Evolutionary conservation across 2,113 vertebrate genomes (phyloP).

Genomic region (Gavialis gangeticus): DNA sequence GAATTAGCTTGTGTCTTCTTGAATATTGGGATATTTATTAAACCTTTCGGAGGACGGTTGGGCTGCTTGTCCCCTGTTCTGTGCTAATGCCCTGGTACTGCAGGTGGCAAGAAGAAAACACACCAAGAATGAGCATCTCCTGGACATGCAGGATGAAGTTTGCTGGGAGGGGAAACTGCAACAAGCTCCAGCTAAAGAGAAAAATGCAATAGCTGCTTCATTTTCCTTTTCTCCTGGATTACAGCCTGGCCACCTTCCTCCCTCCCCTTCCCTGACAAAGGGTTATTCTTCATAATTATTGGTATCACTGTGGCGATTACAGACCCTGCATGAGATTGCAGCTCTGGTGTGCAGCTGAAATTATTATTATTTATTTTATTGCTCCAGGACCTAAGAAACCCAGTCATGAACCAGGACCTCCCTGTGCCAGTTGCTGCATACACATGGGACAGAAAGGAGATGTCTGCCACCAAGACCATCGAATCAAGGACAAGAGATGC

Average conservation of each 20-base stretch:
- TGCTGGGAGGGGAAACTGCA: background rate
- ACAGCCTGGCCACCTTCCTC: slow-evolving; percentile 16
- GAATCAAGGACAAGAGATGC: background rate
- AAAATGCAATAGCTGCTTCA: background rate
- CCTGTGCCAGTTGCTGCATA: accelerated
- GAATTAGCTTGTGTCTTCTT: background rate
- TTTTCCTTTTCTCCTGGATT: slow-evolving; percentile 12
- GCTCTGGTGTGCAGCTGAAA: background rate
- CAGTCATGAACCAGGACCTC: background rate
- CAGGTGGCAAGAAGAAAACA: background rate
- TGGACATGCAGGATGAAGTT: accelerated
- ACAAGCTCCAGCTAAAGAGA: background rate
- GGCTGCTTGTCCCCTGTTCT: background rate
- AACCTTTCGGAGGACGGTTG: background rate
- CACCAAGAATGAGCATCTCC: background rate
- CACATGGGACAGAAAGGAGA: accelerated
- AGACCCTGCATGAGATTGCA: background rate
- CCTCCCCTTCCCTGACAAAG: background rate
- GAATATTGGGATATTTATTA: background rate
- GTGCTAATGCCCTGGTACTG: background rate
- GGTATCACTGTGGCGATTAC: slow-evolving; percentile 22
- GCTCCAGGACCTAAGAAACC: background rate
- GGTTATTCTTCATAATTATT: slow-evolving; percentile 46
- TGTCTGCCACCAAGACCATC: accelerated
- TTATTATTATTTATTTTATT: background rate